phyloP scores from a whole-genome alignment of 1,140 invertebrate genomes.

The Drosophila pallidifrons region DNA sequence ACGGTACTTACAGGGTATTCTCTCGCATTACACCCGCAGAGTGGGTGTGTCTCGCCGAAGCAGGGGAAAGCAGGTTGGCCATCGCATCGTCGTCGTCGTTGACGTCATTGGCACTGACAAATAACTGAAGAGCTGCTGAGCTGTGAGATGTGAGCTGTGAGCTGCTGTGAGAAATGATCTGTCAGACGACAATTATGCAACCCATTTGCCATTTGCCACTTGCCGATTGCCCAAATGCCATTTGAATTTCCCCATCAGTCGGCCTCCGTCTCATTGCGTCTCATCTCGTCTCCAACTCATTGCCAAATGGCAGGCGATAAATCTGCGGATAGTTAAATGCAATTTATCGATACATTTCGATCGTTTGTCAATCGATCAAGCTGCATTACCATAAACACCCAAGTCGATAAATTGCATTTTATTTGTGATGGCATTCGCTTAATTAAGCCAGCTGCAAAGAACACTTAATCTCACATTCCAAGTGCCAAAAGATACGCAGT shows the following conservation, averaged over 20 bases:
- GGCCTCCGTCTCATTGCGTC: background rate
- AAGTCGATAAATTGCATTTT: slow-evolving; percentile 31
- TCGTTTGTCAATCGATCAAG: slow-evolving; percentile 40
- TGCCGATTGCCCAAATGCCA: slow-evolving; percentile 41
- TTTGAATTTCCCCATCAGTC: slow-evolving; percentile 20
- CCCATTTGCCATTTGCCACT: slow-evolving; percentile 49
- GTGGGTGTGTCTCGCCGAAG: slow-evolving; percentile 36
- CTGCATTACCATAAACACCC: slow-evolving; percentile 21
- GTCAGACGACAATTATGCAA: slow-evolving; percentile 73
- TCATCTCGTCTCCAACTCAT: background rate
- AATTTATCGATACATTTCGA: slow-evolving; percentile 46
- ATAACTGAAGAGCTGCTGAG: slow-evolving; percentile 29
- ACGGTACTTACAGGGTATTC: slow-evolving; percentile 4
- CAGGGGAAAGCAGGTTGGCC: slow-evolving; percentile 38
- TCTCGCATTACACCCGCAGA: slow-evolving; percentile 21
- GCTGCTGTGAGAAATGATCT: slow-evolving; percentile 63
- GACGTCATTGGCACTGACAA: slow-evolving; percentile 74
- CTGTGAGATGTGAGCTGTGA: slow-evolving; percentile 32
- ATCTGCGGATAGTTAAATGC: slow-evolving; percentile 39
- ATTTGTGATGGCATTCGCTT: background rate
- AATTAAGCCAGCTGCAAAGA: slow-evolving; percentile 10
- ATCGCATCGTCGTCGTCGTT: slow-evolving; percentile 64
- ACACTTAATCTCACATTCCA: background rate
- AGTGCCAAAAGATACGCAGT: slow-evolving; percentile 4
- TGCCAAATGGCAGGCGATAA: slow-evolving; percentile 34